These are phyloP conservation scores for Chelon labrosus DNA, from an alignment of 2,797 vertebrate genomes.

Conservation along the genomic window DNA sequence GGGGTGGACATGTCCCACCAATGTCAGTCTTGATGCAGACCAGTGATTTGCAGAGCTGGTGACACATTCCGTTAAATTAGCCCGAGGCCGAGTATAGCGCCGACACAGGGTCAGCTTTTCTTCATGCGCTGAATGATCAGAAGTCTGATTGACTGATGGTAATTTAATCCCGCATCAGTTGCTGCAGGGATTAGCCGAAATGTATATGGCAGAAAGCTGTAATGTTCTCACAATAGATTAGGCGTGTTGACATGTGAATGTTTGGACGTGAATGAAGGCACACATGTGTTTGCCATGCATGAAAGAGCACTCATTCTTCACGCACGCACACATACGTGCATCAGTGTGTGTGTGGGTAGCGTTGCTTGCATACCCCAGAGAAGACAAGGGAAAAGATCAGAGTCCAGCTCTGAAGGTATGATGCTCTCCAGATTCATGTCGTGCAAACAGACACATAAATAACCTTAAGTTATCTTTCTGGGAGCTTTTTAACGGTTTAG, in stretches of 20 bases:
- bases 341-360: conserved; percentile 8
- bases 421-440: conserved; percentile 44
- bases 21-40: conserved; percentile 37
- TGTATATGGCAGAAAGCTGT: conserved; percentile 64
- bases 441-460: conserved; percentile 9
- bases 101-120: conserved; percentile 55
- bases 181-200: conserved; percentile 68
- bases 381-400: conserved; percentile 29
- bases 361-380: conserved; percentile 30
- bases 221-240: conserved; percentile 66
- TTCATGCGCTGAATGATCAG: conserved; percentile 66
- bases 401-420: conserved; percentile 25
- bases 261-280: conserved; percentile 23
- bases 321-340: background rate
- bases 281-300: conserved; percentile 11
- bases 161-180: conserved; percentile 67
- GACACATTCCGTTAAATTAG: conserved; percentile 73
- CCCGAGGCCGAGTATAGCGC: conserved; percentile 41
- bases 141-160: conserved; percentile 67
- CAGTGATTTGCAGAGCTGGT: conserved; percentile 62
- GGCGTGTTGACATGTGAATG: conserved; percentile 69
- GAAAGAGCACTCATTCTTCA: background rate
- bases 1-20: conserved; percentile 24
- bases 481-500: conserved; percentile 2
- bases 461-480: background rate